Base-by-base conservation (phyloP, 2,888 invertebrate species). In the Eugnorisma glareosa region DNA sequence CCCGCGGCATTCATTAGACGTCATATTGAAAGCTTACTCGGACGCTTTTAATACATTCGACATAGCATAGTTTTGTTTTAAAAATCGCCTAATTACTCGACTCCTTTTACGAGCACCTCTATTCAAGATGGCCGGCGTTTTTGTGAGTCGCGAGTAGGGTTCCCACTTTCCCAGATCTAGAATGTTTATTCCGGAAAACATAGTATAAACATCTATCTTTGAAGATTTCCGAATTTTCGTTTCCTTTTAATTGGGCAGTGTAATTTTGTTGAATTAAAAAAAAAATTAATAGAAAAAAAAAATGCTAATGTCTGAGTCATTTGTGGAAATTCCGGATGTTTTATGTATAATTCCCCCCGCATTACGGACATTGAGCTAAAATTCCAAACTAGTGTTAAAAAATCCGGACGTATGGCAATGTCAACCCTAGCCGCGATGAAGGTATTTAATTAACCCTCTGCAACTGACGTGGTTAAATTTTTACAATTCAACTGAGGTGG, bases 21-120 rank as follows among this genome's bases (percentile, higher is more conserved):
- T 92, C 93, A 96, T 66, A 78, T 95, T 96, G 96, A 96, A 95
- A 94, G 95, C 95, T 93, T 93, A 93, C 90, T 91, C 91, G 87
- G 89, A 67, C 86, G 89, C 84, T 90, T 92, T 92, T 91, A 91
- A 91, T 91, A 90, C 89, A 86, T 89, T 89, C 88, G 90, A 91
- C 91, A 90, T 91, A 92, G 90, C 88, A 81, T 86, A 89, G 90
- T 93, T 92, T 93, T 93, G 92, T 95, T 94, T 93, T 94, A 85
- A 88, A 91, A 89, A 88, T 92, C 91, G 86, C 90, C 91, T 92
- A 93, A 93, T 93, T 93, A 93, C 89, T 91, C 89, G 83, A 77
- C 78, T 86, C 81, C 88, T 88, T 88, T 88, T 89, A 83, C 76
- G 82, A 74, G 74, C 79, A 73, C 78, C 74, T 81, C 86, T 89